Evolutionary conservation across 1,140 invertebrate species (phyloP).

Genomic region (Nephila pilipes): DNA sequence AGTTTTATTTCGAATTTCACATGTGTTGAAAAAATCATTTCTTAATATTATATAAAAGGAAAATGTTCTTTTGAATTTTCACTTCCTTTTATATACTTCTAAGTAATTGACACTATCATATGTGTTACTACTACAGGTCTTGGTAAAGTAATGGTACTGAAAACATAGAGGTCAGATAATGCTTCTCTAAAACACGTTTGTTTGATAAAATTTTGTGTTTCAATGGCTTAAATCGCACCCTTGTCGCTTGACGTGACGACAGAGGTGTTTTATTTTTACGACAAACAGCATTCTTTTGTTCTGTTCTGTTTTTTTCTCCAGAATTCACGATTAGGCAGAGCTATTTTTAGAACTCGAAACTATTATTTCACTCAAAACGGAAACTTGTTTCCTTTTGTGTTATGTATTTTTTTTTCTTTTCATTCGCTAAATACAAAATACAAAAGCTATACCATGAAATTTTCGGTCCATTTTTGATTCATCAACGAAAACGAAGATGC

Average conservation of each 20-base stretch:
- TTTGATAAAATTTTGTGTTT: constrained; percentile 1
- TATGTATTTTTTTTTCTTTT: too few relatives aligned
- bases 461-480: too few relatives aligned
- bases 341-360: background rate
- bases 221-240: background rate
- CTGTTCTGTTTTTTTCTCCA: background rate
- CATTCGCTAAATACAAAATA: too few relatives aligned
- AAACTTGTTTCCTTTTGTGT: background rate
- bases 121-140: too few relatives aligned
- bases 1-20: too few relatives aligned
- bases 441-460: too few relatives aligned
- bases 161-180: background rate
- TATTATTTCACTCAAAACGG: background rate
- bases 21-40: too few relatives aligned
- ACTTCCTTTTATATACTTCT: background rate
- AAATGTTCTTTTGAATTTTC: background rate
- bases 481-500: too few relatives aligned
- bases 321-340: constrained; percentile 8
- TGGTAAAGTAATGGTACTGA: background rate
- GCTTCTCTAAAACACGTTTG: background rate
- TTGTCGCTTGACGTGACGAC: background rate
- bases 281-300: background rate
- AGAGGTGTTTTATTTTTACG: background rate
- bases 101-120: too few relatives aligned
- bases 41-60: too few relatives aligned